phyloP scores from a whole-genome alignment of 2,888 invertebrate species.

The Clusia tigrina region DNA sequence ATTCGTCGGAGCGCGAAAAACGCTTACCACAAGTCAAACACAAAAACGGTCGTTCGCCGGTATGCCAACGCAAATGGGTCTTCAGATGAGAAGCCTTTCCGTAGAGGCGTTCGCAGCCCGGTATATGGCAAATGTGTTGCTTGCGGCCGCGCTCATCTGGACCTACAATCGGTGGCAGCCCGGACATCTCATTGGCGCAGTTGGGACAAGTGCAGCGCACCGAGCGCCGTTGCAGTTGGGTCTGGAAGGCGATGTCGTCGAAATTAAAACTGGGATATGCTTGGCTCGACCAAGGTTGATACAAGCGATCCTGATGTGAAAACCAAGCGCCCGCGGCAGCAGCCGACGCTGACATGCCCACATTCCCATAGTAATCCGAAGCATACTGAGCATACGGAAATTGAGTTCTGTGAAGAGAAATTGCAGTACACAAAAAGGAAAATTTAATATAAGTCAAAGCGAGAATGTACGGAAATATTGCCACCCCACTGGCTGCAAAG shows the following conservation, averaged over 20 bases:
- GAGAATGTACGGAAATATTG: too few relatives aligned
- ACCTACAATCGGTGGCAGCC: constrained; percentile 75
- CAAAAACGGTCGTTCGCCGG: constrained; percentile 88
- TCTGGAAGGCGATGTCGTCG: constrained; percentile 62
- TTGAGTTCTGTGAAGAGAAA: constrained; percentile 50
- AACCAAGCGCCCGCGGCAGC: constrained; percentile 61
- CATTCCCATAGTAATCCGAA: constrained; percentile 62
- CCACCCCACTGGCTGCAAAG: too few relatives aligned
- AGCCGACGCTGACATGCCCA: constrained; percentile 56
- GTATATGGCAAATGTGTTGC: constrained; percentile 86
- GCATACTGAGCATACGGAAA: constrained; percentile 63
- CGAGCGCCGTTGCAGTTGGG: constrained; percentile 74
- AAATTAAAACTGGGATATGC: constrained; percentile 60
- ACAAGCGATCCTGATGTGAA: constrained; percentile 59
- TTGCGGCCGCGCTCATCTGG: constrained; percentile 80
- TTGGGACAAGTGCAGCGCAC: constrained; percentile 84
- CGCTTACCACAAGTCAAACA: constrained; percentile 89
- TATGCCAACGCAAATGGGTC: constrained; percentile 92
- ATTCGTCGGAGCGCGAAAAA: constrained; percentile 90
- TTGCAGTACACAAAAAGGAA: too few relatives aligned
- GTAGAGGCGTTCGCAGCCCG: constrained; percentile 88
- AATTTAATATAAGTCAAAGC: too few relatives aligned
- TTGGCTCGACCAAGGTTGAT: constrained; percentile 60
- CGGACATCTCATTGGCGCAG: constrained; percentile 81
- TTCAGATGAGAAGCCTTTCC: constrained; percentile 94